Evolutionary conservation across 2,888 invertebrate species (phyloP), one percentile per base, ranked within the genome.

Genomic region (Emmelina monodactyla): DNA sequence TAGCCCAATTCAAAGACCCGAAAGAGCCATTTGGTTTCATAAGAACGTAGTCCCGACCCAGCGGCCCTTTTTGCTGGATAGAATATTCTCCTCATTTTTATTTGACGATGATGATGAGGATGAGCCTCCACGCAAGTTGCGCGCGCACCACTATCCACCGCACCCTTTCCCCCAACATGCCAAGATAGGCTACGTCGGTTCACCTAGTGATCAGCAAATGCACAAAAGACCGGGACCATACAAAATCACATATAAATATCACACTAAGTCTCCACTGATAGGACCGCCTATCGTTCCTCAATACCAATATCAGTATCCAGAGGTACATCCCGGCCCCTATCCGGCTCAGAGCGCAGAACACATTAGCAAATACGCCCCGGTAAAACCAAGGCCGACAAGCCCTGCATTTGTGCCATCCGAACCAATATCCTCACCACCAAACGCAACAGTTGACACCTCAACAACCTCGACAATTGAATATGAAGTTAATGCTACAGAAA

Each of bases 11-110:
- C n/a, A n/a, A n/a, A n/a, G n/a, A n/a, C n/a, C n/a, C n/a, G n/a
- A n/a, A n/a, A 56, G 70, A 43, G 65, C 66, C 1, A 43, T 76
- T 34, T 79, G 76, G 76, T 50, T 73, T 22, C 75, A 75, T 43
- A 76, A 55, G 44, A 78, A 75, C 42, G 67, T 75, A 43, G 55
- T 46, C 13, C 65, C 64, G 2, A 41, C 49, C 2, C 55, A 51
- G 19, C 50, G 47, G 13, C 53, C 60, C 22, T 56, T 60, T 29
- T 62, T 62, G 13, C 52, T 76, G 31, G 76, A 79, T 34, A 59
- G 75, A 50, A 55, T 79, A 38, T 78, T 78, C 44, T 65, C 68
- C 5, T 66, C 75, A 2, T 47, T 75, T 36, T 78, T 79, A 45
- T 61, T 64, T 32, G 73, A 76, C 14, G 52, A 55, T 7, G 51